These are phyloP conservation scores for Neolamprologus kungweensis DNA, from an alignment of 2,113 vertebrate genomes.

Conservation along the genomic window DNA sequence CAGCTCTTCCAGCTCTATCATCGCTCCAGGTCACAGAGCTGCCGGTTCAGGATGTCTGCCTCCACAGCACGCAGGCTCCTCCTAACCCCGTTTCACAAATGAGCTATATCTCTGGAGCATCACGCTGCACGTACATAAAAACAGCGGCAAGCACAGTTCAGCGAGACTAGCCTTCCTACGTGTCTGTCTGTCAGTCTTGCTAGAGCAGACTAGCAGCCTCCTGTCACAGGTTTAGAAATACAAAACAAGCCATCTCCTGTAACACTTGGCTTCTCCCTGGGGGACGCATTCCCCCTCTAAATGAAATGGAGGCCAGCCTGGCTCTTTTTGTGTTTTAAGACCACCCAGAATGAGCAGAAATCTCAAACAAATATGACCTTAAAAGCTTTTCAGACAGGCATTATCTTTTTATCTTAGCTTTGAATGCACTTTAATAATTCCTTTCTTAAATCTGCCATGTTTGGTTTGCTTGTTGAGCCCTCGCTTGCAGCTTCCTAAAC, in stretches of 20 bases:
- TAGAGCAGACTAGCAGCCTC: constrained; percentile 10
- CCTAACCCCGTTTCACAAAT: constrained; percentile 15
- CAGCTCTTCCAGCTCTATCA: constrained; percentile 63
- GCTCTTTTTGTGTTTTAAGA: constrained; percentile 46
- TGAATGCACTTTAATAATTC: neutral
- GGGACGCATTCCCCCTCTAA: constrained; percentile 40
- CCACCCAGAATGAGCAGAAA: constrained; percentile 61
- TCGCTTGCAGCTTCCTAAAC: neutral
- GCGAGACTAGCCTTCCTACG: neutral
- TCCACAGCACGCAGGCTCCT: constrained; percentile 10
- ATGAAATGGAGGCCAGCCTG: constrained; percentile 48
- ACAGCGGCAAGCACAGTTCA: neutral
- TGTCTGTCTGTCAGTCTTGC: constrained; percentile 9
- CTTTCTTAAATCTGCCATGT: neutral
- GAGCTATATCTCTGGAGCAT: neutral
- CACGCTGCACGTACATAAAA: neutral
- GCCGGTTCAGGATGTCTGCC: constrained; percentile 56
- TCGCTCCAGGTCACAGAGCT: constrained; percentile 57
- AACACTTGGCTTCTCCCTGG: constrained; percentile 52
- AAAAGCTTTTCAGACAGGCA: neutral
- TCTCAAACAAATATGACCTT: constrained; percentile 18
- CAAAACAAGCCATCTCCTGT: constrained; percentile 56
- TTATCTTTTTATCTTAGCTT: neutral
- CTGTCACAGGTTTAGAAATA: constrained; percentile 40
- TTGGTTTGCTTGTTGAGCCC: neutral